Conservation (phyloP, 92 coral and sea anemone species). For the Nematostella vectensis region DNA sequence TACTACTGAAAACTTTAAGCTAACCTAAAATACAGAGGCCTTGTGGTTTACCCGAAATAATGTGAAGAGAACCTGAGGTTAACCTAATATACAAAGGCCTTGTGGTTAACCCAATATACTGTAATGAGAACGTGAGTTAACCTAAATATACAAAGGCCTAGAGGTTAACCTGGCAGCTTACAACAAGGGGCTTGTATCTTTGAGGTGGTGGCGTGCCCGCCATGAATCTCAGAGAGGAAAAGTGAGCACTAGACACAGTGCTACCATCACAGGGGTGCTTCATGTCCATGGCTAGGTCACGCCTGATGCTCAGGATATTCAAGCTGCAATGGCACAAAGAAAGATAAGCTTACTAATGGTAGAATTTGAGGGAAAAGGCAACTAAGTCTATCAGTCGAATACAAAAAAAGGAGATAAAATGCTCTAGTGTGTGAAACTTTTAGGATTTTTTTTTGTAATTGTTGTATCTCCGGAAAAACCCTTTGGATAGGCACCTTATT, state of each 20-base stretch:
- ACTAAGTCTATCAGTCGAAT: neutral
- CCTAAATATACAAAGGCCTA: too few relatives aligned
- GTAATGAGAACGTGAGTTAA: too few relatives aligned
- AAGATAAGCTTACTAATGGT: too few relatives aligned
- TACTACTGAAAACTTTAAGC: too few relatives aligned
- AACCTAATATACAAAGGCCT: too few relatives aligned
- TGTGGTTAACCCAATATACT: too few relatives aligned
- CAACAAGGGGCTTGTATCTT: slow-evolving; percentile 55
- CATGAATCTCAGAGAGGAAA: slow-evolving; percentile 10
- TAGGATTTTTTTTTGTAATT: neutral
- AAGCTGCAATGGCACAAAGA: slow-evolving; percentile 50
- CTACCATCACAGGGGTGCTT: slow-evolving; percentile 63
- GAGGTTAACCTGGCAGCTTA: slow-evolving; percentile 8
- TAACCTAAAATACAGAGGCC: too few relatives aligned
- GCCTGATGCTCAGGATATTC: slow-evolving; percentile 61
- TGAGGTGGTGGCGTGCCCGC: slow-evolving; percentile 16
- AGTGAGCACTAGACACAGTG: slow-evolving; percentile 53
- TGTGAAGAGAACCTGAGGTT: too few relatives aligned
- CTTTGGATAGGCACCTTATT: too few relatives aligned
- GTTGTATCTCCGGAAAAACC: too few relatives aligned
- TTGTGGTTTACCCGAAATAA: too few relatives aligned
- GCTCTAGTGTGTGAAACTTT: neutral
- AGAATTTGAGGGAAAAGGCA: too few relatives aligned
- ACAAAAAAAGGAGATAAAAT: neutral
- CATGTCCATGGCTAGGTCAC: slow-evolving; percentile 67